These are phyloP conservation scores for Reinhardtius hippoglossoides DNA, from an alignment of 2,113 vertebrate species.

Conservation along the genomic window DNA sequence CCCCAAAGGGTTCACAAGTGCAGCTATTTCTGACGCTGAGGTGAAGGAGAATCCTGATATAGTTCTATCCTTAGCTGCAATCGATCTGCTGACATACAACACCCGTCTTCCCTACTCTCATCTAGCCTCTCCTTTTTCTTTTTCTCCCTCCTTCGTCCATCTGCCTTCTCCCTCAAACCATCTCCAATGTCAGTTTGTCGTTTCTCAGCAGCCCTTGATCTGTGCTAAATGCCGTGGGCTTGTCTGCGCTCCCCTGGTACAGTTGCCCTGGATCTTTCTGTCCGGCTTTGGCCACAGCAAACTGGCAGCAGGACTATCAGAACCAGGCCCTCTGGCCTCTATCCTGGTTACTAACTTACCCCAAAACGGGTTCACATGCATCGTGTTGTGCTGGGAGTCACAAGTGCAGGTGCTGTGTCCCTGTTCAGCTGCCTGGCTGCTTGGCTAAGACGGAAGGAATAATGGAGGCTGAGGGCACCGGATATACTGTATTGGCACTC, in stretches of 20 bases:
- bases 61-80: conserved; percentile 68
- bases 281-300: conserved; percentile 47
- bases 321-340: conserved; percentile 35
- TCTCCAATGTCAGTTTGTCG: conserved; percentile 65
- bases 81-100: conserved; percentile 70
- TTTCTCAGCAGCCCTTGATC: conserved; percentile 66
- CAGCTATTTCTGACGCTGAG: conserved; percentile 49
- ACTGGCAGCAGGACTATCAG: conserved; percentile 30
- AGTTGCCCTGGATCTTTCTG: conserved; percentile 65
- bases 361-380: conserved; percentile 31
- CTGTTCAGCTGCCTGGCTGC: conserved; percentile 17
- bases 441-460: conserved; percentile 1
- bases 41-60: conserved; percentile 67
- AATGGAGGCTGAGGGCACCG: neutral
- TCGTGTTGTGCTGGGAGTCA: conserved; percentile 6
- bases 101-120: conserved; percentile 59
- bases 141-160: conserved; percentile 16
- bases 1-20: conserved; percentile 29
- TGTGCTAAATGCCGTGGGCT: conserved; percentile 69
- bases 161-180: conserved; percentile 24
- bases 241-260: conserved; percentile 56
- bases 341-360: conserved; percentile 27
- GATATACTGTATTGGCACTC: neutral
- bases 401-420: conserved; percentile 1
- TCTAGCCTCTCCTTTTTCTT: conserved; percentile 34